These are phyloP conservation scores for Enteromius mattozi DNA, from an alignment of 2,797 vertebrate species.

Conservation along the genomic window DNA sequence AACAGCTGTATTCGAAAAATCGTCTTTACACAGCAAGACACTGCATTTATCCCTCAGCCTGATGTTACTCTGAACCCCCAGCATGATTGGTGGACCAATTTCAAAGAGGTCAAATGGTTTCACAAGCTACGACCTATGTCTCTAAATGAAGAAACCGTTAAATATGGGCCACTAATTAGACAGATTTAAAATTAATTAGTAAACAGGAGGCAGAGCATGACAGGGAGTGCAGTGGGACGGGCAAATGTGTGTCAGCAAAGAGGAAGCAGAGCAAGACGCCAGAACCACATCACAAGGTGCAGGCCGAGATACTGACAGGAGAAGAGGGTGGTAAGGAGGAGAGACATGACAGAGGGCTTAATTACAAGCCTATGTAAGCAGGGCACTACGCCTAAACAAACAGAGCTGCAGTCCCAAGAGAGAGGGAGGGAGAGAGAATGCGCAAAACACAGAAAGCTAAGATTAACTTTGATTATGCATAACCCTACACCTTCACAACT, in stretches of 20 bases:
- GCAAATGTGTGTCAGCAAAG: constrained; percentile 20
- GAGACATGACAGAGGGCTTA: constrained; percentile 32
- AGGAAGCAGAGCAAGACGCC: constrained; percentile 16
- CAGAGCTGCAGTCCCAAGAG: constrained; percentile 2
- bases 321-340: background rate
- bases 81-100: constrained; percentile 2
- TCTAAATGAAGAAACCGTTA: constrained; percentile 47
- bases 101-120: constrained; percentile 33
- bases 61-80: background rate
- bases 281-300: constrained; percentile 49
- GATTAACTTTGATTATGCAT: constrained; percentile 13
- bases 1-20: background rate
- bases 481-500: background rate
- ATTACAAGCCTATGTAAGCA: constrained; percentile 52
- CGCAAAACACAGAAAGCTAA: constrained; percentile 4
- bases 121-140: constrained; percentile 11
- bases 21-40: background rate
- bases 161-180: constrained; percentile 61
- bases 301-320: constrained; percentile 48
- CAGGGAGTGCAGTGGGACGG: constrained; percentile 31
- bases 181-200: constrained; percentile 61
- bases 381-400: constrained; percentile 36
- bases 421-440: constrained; percentile 13
- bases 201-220: constrained; percentile 46
- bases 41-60: background rate